Evolutionary conservation across 2,797 vertebrate species (phyloP).

Genomic region (Prionace glauca): DNA sequence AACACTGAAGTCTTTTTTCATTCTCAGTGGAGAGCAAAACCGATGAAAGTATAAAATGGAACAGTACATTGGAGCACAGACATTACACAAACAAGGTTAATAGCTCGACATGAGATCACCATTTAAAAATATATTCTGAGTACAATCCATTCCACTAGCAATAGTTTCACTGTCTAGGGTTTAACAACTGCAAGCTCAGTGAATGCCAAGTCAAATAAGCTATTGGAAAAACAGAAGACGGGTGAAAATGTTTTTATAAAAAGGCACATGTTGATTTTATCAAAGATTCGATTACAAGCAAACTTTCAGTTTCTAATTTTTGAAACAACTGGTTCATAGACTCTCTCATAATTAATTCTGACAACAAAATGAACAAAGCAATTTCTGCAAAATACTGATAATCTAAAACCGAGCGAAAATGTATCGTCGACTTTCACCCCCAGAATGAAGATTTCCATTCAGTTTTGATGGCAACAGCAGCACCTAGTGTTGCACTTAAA

Average conservation of each 20-base stretch:
- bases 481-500: not conserved
- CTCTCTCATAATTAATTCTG: not conserved
- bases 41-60: not conserved
- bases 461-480: not conserved
- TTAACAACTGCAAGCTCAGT: constrained; percentile 18
- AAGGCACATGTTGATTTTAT: not conserved
- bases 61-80: not conserved
- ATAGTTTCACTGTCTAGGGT: constrained; percentile 19
- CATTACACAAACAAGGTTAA: constrained; percentile 34
- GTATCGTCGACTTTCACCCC: not conserved
- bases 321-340: not conserved
- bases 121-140: constrained; percentile 25
- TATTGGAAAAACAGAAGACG: not conserved
- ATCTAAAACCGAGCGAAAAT: not conserved
- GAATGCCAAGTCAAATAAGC: constrained; percentile 26
- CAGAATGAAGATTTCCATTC: not conserved
- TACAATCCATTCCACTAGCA: constrained; percentile 23
- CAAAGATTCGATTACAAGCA: not conserved
- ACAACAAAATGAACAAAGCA: not conserved
- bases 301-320: not conserved
- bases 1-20: not conserved
- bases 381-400: not conserved
- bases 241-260: not conserved
- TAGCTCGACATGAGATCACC: constrained; percentile 30
- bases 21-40: not conserved